These are phyloP conservation scores for Apaloderma vittatum DNA, from an alignment of 2,113 vertebrate genomes.

Conservation along the genomic window DNA sequence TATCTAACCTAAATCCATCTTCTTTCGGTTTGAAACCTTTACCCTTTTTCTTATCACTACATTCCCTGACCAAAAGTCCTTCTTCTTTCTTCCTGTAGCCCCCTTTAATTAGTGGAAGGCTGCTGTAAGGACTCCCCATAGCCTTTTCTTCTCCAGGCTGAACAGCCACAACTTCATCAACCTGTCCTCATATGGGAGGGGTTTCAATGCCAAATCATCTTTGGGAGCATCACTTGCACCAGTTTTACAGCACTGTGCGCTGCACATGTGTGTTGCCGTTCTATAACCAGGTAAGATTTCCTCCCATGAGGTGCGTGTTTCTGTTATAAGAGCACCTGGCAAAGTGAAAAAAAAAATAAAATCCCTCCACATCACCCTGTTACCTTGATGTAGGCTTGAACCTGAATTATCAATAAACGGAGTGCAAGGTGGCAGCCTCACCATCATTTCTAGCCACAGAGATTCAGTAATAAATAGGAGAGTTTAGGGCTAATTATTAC, in stretches of 20 bases:
- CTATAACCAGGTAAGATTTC: background rate
- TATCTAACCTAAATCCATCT: no score
- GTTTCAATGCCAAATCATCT: background rate
- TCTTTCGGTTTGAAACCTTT: no score
- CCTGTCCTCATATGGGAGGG: no score
- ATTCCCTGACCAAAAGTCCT: no score
- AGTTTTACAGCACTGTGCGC: background rate
- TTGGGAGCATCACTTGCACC: no score
- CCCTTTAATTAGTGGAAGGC: no score
- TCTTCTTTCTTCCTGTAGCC: no score
- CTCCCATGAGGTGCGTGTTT: background rate
- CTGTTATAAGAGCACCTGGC: background rate
- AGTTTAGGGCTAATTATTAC: conserved; percentile 58
- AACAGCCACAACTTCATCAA: no score
- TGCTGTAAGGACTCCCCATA: no score
- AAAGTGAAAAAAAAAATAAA: background rate
- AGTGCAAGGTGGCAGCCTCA: background rate
- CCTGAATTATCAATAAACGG: background rate
- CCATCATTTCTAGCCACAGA: background rate
- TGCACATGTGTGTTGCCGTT: accelerated
- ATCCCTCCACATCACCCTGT: background rate
- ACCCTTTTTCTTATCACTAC: no score
- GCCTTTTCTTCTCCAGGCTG: no score
- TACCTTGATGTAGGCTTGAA: background rate
- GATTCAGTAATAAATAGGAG: background rate